Evolutionary conservation across 1,140 invertebrate species (phyloP).

Genomic region (Procambarus clarkii): DNA sequence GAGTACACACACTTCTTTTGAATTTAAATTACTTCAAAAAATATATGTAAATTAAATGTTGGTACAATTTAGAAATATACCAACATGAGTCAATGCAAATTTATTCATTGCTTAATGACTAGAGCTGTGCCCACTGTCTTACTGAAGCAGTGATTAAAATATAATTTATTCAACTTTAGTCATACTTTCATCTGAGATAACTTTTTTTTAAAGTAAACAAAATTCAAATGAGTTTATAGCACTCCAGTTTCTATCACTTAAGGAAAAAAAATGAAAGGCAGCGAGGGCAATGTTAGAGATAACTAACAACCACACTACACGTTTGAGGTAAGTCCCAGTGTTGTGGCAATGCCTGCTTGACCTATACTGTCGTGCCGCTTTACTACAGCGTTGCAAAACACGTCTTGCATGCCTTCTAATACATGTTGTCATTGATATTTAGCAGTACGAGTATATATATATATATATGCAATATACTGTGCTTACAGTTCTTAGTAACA

Average conservation of each 20-base stretch:
- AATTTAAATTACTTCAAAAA: too few relatives aligned
- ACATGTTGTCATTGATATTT: conserved; percentile 17
- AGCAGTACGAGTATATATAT: not conserved
- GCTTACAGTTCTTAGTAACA: not conserved
- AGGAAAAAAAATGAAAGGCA: conserved; percentile 20
- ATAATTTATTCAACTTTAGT: too few relatives aligned
- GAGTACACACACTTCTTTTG: not conserved
- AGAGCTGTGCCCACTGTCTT: too few relatives aligned
- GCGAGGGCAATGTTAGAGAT: conserved; percentile 34
- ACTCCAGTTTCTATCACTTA: conserved; percentile 46
- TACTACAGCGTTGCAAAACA: conserved; percentile 55
- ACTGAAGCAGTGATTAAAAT: too few relatives aligned
- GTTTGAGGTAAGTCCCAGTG: conserved; percentile 64
- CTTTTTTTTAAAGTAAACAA: not conserved
- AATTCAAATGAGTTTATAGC: not conserved
- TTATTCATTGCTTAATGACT: too few relatives aligned
- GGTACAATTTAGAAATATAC: too few relatives aligned
- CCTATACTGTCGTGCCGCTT: conserved; percentile 54
- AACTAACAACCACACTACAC: conserved; percentile 44
- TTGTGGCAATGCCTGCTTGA: conserved; percentile 68
- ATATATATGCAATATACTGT: not conserved
- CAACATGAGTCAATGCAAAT: too few relatives aligned
- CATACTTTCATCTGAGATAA: too few relatives aligned
- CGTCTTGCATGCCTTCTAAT: conserved; percentile 51
- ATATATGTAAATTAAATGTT: too few relatives aligned